Conservation (phyloP, 2,888 invertebrate genomes). For the Spodoptera picta region DNA sequence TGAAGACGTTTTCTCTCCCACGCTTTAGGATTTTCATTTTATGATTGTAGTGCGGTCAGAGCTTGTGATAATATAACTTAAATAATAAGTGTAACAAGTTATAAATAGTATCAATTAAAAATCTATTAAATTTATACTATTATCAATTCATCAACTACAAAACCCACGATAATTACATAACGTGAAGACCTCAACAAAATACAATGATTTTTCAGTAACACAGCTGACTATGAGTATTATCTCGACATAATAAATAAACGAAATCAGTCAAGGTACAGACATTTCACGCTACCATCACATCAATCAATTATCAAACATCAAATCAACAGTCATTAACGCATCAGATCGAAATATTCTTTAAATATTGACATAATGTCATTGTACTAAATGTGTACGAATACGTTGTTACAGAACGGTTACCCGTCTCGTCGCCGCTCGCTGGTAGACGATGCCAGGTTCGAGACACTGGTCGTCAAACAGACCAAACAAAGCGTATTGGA, state of each 20-base stretch:
- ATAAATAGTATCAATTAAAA: no score
- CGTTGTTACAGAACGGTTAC: conserved; percentile 96
- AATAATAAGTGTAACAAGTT: no score
- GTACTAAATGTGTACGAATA: conserved; percentile 7
- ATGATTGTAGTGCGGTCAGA: conserved; percentile 7
- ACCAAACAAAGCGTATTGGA: conserved; percentile 97
- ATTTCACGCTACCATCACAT: neutral
- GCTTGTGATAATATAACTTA: neutral
- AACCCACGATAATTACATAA: conserved; percentile 4
- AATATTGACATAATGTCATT: neutral
- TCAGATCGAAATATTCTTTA: neutral
- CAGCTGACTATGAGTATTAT: no score
- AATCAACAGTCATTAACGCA: neutral
- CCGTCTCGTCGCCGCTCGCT: conserved; percentile 98
- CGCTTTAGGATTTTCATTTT: conserved; percentile 20
- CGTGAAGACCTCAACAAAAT: conserved; percentile 10
- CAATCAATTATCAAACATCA: neutral
- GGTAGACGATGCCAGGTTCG: conserved; percentile 99
- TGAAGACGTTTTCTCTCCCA: conserved; percentile 37
- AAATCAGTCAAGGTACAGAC: no score
- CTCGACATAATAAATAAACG: no score
- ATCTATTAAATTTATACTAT: no score
- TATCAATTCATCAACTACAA: neutral
- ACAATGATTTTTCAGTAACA: no score
- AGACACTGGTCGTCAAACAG: conserved; percentile 98